Percentiles rank a stretch among this genome's conserved stretches.
Conservation (phyloP, 2,888 invertebrate species). For the Torymus tubicola region DNA sequence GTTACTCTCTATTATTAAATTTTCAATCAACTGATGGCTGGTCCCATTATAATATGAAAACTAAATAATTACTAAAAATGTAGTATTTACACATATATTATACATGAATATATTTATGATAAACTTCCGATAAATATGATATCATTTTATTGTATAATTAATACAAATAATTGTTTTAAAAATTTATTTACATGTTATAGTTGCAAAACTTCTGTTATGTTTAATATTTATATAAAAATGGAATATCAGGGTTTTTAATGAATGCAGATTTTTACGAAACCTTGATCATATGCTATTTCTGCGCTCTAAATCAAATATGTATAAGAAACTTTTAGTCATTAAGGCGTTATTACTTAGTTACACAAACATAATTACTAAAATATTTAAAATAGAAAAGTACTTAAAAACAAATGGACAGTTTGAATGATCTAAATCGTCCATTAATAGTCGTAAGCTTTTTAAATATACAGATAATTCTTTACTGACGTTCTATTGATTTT, state of each 20-base stretch:
- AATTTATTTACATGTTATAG: slow-evolving; percentile 18
- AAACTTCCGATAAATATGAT: slow-evolving; percentile 24
- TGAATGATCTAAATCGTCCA: slow-evolving; percentile 36
- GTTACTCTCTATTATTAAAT: slow-evolving; percentile 22
- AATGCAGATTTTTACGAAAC: slow-evolving; percentile 31
- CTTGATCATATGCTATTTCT: not conserved
- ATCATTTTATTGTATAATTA: slow-evolving; percentile 18
- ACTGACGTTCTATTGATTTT: slow-evolving; percentile 9
- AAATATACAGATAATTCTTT: slow-evolving; percentile 46
- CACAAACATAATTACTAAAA: slow-evolving; percentile 21
- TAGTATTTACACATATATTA: slow-evolving; percentile 36
- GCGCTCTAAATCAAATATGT: slow-evolving; percentile 36
- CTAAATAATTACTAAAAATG: slow-evolving; percentile 33
- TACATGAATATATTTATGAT: slow-evolving; percentile 47
- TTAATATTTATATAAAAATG: slow-evolving; percentile 20
- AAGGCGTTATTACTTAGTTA: slow-evolving; percentile 17
- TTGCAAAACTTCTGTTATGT: slow-evolving; percentile 15
- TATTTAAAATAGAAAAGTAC: slow-evolving; percentile 35
- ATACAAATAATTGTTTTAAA: slow-evolving; percentile 3
- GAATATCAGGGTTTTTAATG: slow-evolving; percentile 43
- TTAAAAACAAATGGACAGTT: slow-evolving; percentile 40
- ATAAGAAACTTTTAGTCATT: slow-evolving; percentile 13
- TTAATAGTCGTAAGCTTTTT: slow-evolving; percentile 47
- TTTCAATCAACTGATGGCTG: slow-evolving; percentile 47
- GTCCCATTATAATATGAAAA: slow-evolving; percentile 49